Evolutionary conservation across 1,140 invertebrate genomes (phyloP), one percentile per base, ranked within the genome.

Genomic region (Halesus radiatus): DNA sequence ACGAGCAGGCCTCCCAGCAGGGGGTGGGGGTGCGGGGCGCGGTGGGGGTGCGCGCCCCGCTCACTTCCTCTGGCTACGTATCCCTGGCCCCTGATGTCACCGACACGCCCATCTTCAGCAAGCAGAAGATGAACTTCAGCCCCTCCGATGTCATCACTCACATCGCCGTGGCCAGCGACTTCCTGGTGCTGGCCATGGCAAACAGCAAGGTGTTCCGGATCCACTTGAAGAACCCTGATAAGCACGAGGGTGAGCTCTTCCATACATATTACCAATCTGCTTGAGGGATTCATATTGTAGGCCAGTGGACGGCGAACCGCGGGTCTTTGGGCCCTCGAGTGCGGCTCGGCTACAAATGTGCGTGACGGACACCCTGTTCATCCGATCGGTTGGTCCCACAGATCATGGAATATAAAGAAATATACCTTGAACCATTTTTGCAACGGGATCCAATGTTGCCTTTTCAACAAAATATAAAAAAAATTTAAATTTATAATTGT

Each of bases 161-260:
- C 85, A 88, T 98, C 23, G 93, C 92, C 60, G 95, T 97, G 1
- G 92, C 94, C 20, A 97, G 93, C 85, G 96, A 97, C 85, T 93
- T 93, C 84, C 89, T 98, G 53, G 93, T 96, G 0, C 92, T 98
- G 75, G 93, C 95, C 1, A 95, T 98, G 93, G 92, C 93, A 23
- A 96, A 96, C 86, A 94, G 95, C 85, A 92, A 93, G 70, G 85
- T 98, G 3, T 91, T 97, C 66, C 89, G 96, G 56, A 94, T 98
- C 80, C 95, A 98, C 88, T 89, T 98, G 80, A 93, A 94, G 81
- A 91, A 94, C 83, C 94, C 95, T 10, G 93, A 95, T 78, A 91
- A 93, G 79, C 91, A 93, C 84, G 94, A 96, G 90, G 95, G 96
- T 97, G 88, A 70, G 37, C 3, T 50, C 32, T 16, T 32, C 3